Evolutionary conservation across 2,888 invertebrate genomes (phyloP).

Genomic region (Erannis defoliaria): DNA sequence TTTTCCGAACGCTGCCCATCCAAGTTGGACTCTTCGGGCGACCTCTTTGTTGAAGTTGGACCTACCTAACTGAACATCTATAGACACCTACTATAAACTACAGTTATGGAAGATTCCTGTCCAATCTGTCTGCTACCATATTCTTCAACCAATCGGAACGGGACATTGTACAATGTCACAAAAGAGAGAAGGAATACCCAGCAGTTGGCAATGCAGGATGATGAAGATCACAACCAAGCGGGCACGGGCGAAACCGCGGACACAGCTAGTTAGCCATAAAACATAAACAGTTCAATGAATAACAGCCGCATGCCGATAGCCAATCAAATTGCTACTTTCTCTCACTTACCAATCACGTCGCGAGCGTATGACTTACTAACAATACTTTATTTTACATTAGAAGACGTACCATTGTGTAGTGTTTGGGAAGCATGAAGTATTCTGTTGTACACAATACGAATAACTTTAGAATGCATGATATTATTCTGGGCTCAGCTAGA

Average conservation of each 20-base stretch:
- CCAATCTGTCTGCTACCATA: no score
- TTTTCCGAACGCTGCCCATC: no score
- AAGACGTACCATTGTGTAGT: slow-evolving; percentile 1
- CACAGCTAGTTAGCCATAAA: slow-evolving; percentile 16
- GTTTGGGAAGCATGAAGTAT: slow-evolving; percentile 20
- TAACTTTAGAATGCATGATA: neutral
- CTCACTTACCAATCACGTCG: slow-evolving; percentile 53
- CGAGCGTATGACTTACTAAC: slow-evolving; percentile 22
- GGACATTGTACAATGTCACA: neutral
- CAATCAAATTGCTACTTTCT: slow-evolving; percentile 60
- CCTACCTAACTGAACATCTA: no score
- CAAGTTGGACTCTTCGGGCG: no score
- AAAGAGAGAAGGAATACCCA: neutral
- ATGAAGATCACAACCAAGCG: neutral
- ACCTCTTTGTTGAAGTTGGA: no score
- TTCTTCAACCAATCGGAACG: neutral
- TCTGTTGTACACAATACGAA: slow-evolving; percentile 7
- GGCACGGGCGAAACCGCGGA: neutral
- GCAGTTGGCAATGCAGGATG: neutral
- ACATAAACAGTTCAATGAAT: slow-evolving; percentile 49
- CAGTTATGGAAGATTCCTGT: no score
- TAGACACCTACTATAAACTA: no score
- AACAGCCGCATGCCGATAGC: slow-evolving; percentile 48
- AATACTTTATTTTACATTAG: slow-evolving; percentile 1
- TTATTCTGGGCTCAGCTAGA: no score